Conservation (phyloP, 2,888 invertebrate genomes). For the Camptogramma bilineatum region DNA sequence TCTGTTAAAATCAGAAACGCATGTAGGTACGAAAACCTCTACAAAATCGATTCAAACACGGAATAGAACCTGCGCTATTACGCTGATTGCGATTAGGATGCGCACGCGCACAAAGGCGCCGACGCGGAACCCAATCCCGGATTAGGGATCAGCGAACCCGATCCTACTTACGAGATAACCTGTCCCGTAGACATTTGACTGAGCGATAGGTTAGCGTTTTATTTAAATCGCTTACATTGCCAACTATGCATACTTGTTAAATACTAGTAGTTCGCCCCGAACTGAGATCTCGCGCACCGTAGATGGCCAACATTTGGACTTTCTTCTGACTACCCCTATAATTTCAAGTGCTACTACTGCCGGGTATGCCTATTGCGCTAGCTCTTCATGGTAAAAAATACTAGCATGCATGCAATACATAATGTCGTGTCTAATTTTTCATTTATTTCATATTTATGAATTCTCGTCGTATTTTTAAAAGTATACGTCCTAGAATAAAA, state of each 20-base stretch:
- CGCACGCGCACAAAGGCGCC: constrained; percentile 73
- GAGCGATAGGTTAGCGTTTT: constrained; percentile 1
- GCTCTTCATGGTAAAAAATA: too few relatives aligned
- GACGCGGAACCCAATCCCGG: constrained; percentile 69
- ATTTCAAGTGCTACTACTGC: too few relatives aligned
- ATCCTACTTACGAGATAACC: constrained; percentile 25
- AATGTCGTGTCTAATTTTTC: too few relatives aligned
- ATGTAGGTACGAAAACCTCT: constrained; percentile 16
- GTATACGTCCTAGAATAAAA: too few relatives aligned
- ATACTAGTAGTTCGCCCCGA: too few relatives aligned
- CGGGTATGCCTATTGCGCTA: too few relatives aligned
- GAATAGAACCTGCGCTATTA: constrained; percentile 39
- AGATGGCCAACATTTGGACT: too few relatives aligned
- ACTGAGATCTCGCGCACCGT: too few relatives aligned
- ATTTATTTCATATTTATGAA: too few relatives aligned
- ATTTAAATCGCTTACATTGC: background rate
- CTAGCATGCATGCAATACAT: too few relatives aligned
- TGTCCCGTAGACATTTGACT: constrained; percentile 6
- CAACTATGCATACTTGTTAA: background rate
- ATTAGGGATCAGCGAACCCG: constrained; percentile 40
- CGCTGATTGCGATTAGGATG: constrained; percentile 73
- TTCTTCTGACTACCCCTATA: too few relatives aligned
- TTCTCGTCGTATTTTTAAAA: too few relatives aligned
- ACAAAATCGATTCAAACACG: constrained; percentile 39
- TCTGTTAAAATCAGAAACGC: background rate